These are phyloP conservation scores for Platichthys stellatus DNA, from an alignment of 2,113 vertebrate species.

Conservation along the genomic window DNA sequence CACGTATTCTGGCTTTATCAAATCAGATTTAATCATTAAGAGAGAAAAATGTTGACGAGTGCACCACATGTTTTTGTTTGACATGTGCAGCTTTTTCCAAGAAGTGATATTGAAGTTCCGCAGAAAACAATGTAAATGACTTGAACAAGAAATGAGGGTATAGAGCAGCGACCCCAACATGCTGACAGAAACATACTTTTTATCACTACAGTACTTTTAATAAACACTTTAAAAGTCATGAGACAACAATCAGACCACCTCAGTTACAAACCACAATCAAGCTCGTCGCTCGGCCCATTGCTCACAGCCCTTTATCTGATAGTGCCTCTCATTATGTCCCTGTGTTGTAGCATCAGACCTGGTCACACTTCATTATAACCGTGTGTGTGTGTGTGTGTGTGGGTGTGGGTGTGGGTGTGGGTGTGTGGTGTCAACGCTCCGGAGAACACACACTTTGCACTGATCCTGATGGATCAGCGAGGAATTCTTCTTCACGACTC, in stretches of 20 bases:
- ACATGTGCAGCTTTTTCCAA: not conserved
- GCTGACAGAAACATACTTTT: too few species aligned
- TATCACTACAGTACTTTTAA: not conserved
- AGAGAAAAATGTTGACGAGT: not conserved
- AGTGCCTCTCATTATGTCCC: conserved; percentile 86
- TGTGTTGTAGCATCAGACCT: conserved; percentile 86
- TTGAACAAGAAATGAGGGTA: too few species aligned
- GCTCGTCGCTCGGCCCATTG: conserved; percentile 87
- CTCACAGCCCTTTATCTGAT: conserved; percentile 91
- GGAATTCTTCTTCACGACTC: conserved; percentile 86
- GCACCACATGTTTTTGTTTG: not conserved
- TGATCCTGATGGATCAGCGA: conserved; percentile 85
- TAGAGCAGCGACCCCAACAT: too few species aligned
- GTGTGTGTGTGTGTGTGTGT: conserved; percentile 50
- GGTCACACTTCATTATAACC: conserved; percentile 80
- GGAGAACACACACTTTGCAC: conserved; percentile 69
- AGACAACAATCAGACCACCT: conserved; percentile 84
- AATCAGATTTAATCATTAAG: conserved; percentile 22
- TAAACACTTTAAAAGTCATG: conserved; percentile 35
- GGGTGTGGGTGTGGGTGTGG: too few species aligned
- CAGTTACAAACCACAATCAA: conserved; percentile 81
- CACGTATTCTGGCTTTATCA: not conserved
- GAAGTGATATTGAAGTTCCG: not conserved
- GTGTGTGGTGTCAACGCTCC: conserved; percentile 85
- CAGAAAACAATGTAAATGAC: not conserved